Base-by-base conservation (phyloP, 2,888 invertebrate genomes). In the Villa cingulata region DNA sequence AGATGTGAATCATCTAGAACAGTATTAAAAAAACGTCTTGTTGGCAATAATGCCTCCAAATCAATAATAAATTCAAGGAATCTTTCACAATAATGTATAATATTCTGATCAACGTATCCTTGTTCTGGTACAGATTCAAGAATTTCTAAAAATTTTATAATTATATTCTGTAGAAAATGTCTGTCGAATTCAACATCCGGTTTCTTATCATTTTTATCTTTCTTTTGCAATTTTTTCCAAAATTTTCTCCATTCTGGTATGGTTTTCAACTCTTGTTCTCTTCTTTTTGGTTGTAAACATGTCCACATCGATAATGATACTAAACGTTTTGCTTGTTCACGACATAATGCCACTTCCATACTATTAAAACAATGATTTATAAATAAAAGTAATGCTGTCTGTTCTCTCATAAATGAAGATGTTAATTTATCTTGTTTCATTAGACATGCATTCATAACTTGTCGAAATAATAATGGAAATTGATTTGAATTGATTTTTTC, bases 291-390 rank as follows among this genome's bases (percentile, higher is more conserved):
- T 59, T 92, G 86, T 44, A 97, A 71, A 51, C 88, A 87, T 43
- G 80, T 74, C 96, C 97, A 97, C 78, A 94, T 92, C 14, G 91
- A 84, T 14, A 98, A 72, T 0, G 94, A 94, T 0, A 95, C 89
- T 6, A 97, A 74, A 49, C 86, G 75, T 66, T 90, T 90, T 12
- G 90, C 87, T 70, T 95, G 91, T 57, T 91, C 87, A 37, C 97
- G 73, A 48, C 98, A 90, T 39, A 98, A 70, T 58, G 86, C 86
- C 46, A 95, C 86, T 72, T 98, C 97, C 84, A 98, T 86, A 57
- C 95, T 95, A 61, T 95, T 95, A 62, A 97, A 96, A 63, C 94
- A 91, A 64, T 96, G 92, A 68, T 92, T 94, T 3, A 99, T 73
- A 66, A 98, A 96, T 37, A 94, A 77, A 15, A 98, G 74, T 42